Conservation (phyloP, 2,113 vertebrate species). For the Hassar affinis region DNA sequence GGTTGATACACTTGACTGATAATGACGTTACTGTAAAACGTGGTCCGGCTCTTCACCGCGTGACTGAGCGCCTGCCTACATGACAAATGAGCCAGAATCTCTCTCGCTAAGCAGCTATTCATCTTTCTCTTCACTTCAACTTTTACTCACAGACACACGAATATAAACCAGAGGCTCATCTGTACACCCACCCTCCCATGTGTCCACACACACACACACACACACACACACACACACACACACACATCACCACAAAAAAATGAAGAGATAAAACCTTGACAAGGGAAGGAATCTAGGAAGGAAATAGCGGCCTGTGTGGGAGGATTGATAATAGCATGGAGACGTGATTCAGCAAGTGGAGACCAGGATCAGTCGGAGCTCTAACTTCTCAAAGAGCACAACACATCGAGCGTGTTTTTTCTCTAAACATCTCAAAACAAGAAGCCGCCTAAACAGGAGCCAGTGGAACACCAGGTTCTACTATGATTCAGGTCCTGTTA, state of each 20-base stretch:
- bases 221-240: neutral
- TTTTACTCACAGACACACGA: neutral
- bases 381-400: constrained; percentile 31
- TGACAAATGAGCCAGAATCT: constrained; percentile 4
- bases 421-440: neutral
- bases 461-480: neutral
- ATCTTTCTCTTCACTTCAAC: neutral
- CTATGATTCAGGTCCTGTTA: too few species aligned
- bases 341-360: constrained; percentile 23
- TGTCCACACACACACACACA: neutral
- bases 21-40: neutral
- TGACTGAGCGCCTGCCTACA: neutral
- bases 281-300: neutral
- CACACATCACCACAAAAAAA: too few species aligned
- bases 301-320: constrained; percentile 39
- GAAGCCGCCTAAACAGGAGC: neutral
- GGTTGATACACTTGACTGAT: neutral
- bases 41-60: neutral
- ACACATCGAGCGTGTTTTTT: constrained; percentile 4
- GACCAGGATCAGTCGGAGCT: constrained; percentile 37
- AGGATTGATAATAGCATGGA: constrained; percentile 30
- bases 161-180: neutral
- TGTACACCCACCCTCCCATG: neutral
- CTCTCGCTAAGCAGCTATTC: neutral
- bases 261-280: constrained; percentile 24